Percentiles rank a stretch among this genome's conserved stretches.
Conservation (phyloP, 1,140 invertebrate genomes). For the Anastrepha obliqua region DNA sequence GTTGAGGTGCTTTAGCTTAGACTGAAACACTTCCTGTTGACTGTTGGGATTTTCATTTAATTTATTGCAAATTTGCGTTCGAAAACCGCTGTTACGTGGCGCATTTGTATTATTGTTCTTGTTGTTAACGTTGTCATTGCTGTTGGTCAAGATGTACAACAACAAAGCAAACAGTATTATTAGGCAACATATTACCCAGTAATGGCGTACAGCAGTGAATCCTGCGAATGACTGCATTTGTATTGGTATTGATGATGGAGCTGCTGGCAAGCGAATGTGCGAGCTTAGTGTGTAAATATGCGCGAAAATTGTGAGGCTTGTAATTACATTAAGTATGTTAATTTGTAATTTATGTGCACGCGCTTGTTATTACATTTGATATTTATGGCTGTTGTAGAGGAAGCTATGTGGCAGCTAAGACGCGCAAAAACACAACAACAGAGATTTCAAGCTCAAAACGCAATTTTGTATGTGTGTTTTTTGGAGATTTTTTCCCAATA, state of each 20-base stretch:
- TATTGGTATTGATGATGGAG: constrained; percentile 9
- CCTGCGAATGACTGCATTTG: neutral
- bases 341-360: constrained; percentile 55
- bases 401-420: neutral
- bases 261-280: neutral
- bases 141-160: constrained; percentile 27
- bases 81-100: neutral
- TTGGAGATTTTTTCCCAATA: neutral
- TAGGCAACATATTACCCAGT: constrained; percentile 11
- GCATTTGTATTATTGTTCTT: neutral
- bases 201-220: neutral
- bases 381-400: constrained; percentile 12
- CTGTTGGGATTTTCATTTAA: constrained; percentile 54
- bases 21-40: neutral
- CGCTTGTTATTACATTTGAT: constrained; percentile 36
- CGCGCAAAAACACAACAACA: neutral
- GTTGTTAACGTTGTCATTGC: neutral
- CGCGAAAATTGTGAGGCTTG: neutral
- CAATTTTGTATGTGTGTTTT: neutral
- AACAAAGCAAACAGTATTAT: constrained; percentile 22
- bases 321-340: constrained; percentile 56
- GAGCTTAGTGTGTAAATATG: constrained; percentile 34
- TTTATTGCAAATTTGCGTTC: constrained; percentile 53
- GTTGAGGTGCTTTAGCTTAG: neutral
- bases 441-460: constrained; percentile 1